Evolutionary conservation across 2,797 vertebrate species (phyloP).

Genomic region (Chiloscyllium punctatum): DNA sequence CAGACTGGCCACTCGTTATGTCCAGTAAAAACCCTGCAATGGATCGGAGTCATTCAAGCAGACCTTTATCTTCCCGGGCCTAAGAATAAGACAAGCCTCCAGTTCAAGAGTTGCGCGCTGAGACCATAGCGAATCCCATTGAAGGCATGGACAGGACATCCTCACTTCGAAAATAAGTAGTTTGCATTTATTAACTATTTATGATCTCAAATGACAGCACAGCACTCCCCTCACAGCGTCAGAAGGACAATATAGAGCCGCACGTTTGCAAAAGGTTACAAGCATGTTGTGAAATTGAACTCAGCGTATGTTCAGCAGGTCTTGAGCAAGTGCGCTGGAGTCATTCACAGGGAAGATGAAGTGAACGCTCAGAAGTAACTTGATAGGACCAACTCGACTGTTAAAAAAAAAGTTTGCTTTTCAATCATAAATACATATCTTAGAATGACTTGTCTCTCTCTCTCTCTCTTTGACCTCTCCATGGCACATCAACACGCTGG

Average conservation of each 20-base stretch:
- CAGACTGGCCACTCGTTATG: background rate
- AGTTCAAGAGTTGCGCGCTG: too few species aligned
- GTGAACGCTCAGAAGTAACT: background rate
- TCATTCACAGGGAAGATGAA: background rate
- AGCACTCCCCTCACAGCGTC: background rate
- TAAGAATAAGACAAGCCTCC: background rate
- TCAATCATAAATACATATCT: background rate
- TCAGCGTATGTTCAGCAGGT: background rate
- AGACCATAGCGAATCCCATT: background rate
- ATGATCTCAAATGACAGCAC: background rate
- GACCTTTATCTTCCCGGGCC: background rate
- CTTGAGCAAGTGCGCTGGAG: background rate
- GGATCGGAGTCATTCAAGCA: background rate
- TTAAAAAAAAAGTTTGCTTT: too few species aligned
- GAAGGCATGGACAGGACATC: background rate
- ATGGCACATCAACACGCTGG: background rate
- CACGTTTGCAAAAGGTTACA: background rate
- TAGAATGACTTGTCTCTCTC: background rate
- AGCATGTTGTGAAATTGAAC: background rate
- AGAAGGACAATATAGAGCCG: background rate
- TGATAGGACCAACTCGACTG: background rate
- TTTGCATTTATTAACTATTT: conserved; percentile 1
- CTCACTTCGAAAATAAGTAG: background rate
- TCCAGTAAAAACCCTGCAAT: background rate
- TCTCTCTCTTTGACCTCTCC: background rate